Base-by-base conservation (phyloP, 2,113 vertebrate species). In the Lophius piscatorius region DNA sequence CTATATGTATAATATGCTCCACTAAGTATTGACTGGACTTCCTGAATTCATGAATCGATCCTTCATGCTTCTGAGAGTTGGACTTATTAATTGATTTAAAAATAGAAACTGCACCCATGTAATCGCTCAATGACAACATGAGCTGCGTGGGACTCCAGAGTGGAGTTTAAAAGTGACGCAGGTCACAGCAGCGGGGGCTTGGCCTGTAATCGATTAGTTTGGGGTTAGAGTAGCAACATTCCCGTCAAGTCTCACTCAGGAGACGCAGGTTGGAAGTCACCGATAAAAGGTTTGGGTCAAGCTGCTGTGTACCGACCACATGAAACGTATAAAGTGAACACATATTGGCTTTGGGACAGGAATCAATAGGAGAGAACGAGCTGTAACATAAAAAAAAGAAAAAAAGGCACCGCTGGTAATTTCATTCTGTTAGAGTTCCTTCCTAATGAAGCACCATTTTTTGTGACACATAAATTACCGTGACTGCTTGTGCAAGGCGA, bases 171-270 rank as follows among this genome's bases (percentile, higher is more conserved):
- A 58, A 48, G 47, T 5, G 1, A 9, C 20, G 12, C 3, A 9
- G 69, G 40, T 77, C 61, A 59, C 41, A 33, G 16, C 49, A 58
- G 34, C 35, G 39, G 16, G 49, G 64, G 34, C 45, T 65, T 18
- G 52, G 52, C 36, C 31, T 49, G 49, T 69, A 77, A 82, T 81
- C 68, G 76, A 85, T 68, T 50, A 46, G 57, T 21, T 50, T 29
- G 54, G 40, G 72, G 74, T 50, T 63, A 66, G 40, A 63, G 66
- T 12, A 38, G 56, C 55, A 61, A 51, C 56, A 44, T 79, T 68
- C 76, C 66, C 16, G 46, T 42, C 21, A 6, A n/a, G n/a, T n/a
- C n/a, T n/a, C 42, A 49, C 46, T 35, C 31, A 21, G 21, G 31
- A 24, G 34, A 59, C 13, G 48, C 18, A 35, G 47, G 82, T 76